Conservation (phyloP, 53 echinoderm and acorn worm species). For the Paracentrotus lividus region DNA sequence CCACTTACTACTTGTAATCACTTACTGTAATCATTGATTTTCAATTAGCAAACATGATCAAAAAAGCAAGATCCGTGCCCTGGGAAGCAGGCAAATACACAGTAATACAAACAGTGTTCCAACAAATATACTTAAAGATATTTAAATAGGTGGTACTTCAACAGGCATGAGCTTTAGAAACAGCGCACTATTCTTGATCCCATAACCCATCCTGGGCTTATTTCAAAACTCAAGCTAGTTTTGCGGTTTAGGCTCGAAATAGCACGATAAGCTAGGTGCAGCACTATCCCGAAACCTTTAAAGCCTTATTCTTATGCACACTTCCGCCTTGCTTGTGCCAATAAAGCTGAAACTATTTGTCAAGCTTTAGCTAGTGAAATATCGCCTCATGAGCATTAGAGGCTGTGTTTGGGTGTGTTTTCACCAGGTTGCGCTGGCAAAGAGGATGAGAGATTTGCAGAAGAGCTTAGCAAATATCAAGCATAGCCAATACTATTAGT, state of each 20-base stretch:
- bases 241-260: no score
- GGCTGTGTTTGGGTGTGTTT: slow-evolving; percentile 28
- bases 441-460: background rate
- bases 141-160: no score
- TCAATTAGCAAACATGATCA: background rate
- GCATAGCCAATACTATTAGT: background rate
- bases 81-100: slow-evolving; percentile 8
- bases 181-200: no score
- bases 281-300: no score
- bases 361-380: no score
- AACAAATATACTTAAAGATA: slow-evolving; percentile 26
- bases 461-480: slow-evolving; percentile 48
- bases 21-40: slow-evolving; percentile 24
- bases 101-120: slow-evolving; percentile 10
- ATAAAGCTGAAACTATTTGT: no score
- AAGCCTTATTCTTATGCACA: no score
- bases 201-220: no score
- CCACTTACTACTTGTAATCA: background rate
- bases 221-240: no score
- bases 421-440: background rate
- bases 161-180: no score
- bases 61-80: slow-evolving; percentile 22
- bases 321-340: no score
- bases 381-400: background rate
- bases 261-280: no score